Conservation (phyloP, 2,888 invertebrate genomes). For the Brachycybe producta region DNA sequence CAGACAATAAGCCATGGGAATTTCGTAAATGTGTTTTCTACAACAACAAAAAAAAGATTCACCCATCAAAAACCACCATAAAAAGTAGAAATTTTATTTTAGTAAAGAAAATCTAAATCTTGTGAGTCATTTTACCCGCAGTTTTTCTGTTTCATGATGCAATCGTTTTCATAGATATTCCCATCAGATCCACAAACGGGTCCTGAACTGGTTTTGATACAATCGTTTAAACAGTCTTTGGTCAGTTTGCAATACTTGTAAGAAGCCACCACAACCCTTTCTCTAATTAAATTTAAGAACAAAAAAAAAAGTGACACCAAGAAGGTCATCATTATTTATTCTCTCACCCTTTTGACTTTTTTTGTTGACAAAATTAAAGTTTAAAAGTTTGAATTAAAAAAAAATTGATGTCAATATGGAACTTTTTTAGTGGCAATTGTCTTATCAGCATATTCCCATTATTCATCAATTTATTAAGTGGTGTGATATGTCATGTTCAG, state of each 20-base stretch:
- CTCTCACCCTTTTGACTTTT: no score
- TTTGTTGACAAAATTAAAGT: no score
- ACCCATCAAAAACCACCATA: conserved; percentile 32
- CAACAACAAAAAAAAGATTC: neutral
- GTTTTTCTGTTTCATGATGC: conserved; percentile 79
- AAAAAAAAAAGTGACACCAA: neutral
- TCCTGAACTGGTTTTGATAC: conserved; percentile 67
- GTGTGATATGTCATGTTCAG: no score
- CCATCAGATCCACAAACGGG: conserved; percentile 84
- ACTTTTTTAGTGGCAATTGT: no score
- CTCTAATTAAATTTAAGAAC: neutral
- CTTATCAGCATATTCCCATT: no score
- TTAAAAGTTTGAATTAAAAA: no score
- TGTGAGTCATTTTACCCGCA: conserved; percentile 51
- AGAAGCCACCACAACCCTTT: conserved; percentile 62
- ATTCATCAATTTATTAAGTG: no score
- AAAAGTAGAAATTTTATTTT: conserved; percentile 25
- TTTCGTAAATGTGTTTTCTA: conserved; percentile 73
- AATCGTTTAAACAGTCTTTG: conserved; percentile 76
- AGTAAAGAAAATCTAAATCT: neutral
- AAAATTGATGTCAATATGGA: no score
- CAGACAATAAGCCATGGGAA: conserved; percentile 76
- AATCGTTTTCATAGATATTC: conserved; percentile 76
- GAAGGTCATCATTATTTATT: no score
- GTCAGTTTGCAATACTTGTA: conserved; percentile 86